Evolutionary conservation across 2,797 vertebrate genomes (phyloP).

Genomic region (Phrynocephalus vlangalii): DNA sequence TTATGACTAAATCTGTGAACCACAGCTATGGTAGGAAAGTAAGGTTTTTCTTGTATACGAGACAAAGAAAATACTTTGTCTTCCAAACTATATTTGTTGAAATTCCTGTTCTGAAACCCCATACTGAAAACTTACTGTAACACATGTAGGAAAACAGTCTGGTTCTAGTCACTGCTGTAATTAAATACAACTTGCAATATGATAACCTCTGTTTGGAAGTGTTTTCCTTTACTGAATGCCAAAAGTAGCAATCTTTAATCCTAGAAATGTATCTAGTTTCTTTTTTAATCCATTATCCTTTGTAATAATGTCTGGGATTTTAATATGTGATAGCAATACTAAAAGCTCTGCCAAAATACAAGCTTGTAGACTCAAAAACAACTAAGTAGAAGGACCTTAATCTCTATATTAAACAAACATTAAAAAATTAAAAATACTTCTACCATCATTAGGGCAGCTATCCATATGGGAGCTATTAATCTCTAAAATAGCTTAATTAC

Average conservation of each 20-base stretch:
- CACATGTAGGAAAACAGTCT: slow-evolving; percentile 47
- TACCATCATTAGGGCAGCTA: background rate
- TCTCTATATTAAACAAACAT: background rate
- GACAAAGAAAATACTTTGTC: slow-evolving; percentile 43
- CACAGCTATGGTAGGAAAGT: background rate
- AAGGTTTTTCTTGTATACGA: background rate
- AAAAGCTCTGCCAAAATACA: slow-evolving; percentile 46
- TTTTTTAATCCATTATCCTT: slow-evolving; percentile 44
- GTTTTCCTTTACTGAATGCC: slow-evolving; percentile 40
- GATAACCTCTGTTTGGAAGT: slow-evolving; percentile 27
- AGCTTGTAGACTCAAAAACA: slow-evolving; percentile 31
- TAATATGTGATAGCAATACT: slow-evolving; percentile 27
- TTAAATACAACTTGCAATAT: slow-evolving; percentile 40
- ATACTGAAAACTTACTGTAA: slow-evolving; percentile 47
- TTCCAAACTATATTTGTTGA: slow-evolving; percentile 46
- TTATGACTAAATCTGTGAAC: slow-evolving; percentile 5
- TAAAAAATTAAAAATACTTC: background rate
- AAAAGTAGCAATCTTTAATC: slow-evolving; percentile 48
- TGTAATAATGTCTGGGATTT: slow-evolving; percentile 39
- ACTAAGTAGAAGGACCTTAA: background rate
- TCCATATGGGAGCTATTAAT: slow-evolving; percentile 11
- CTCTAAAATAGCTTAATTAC: slow-evolving; percentile 21
- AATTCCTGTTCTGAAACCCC: slow-evolving; percentile 35
- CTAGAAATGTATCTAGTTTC: slow-evolving; percentile 50
- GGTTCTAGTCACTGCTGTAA: slow-evolving; percentile 42